Percentiles rank a stretch among this genome's conserved stretches.
Conservation (phyloP, 2,888 invertebrate species). For the Amphipyra tragopoginis region DNA sequence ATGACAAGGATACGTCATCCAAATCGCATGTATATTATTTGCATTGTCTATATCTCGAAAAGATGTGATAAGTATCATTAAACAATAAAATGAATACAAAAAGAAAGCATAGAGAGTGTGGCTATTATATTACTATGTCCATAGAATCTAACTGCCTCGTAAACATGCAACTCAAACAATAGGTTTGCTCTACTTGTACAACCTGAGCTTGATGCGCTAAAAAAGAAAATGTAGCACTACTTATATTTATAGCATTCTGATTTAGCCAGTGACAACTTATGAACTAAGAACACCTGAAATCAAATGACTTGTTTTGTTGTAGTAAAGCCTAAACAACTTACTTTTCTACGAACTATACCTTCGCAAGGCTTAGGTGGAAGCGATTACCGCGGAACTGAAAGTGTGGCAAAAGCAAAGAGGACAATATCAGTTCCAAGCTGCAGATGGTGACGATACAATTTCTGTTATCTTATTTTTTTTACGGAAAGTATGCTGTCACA, state of each 20-base stretch:
- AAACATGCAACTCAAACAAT: slow-evolving; percentile 38
- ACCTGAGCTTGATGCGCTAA: slow-evolving; percentile 9
- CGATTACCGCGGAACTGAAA: neutral
- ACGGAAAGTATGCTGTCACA: no score
- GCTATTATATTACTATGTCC: slow-evolving; percentile 24
- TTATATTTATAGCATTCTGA: neutral
- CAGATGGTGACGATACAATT: no score
- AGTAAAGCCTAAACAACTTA: neutral
- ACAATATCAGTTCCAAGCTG: no score
- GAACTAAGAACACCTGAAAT: no score
- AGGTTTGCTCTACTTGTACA: slow-evolving; percentile 24
- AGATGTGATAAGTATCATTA: no score
- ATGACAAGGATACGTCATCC: no score
- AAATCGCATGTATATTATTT: no score
- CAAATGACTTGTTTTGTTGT: no score
- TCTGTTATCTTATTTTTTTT: no score
- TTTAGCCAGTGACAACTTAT: neutral
- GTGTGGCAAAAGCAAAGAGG: neutral
- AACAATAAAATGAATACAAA: neutral
- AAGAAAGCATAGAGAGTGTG: neutral
- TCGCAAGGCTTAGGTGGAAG: neutral
- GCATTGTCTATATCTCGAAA: no score
- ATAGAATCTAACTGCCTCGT: slow-evolving; percentile 19
- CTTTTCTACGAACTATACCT: neutral
- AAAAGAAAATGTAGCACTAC: slow-evolving; percentile 6